Base-by-base conservation (phyloP, 2,888 invertebrate genomes). In the Helobdella robusta region DNA sequence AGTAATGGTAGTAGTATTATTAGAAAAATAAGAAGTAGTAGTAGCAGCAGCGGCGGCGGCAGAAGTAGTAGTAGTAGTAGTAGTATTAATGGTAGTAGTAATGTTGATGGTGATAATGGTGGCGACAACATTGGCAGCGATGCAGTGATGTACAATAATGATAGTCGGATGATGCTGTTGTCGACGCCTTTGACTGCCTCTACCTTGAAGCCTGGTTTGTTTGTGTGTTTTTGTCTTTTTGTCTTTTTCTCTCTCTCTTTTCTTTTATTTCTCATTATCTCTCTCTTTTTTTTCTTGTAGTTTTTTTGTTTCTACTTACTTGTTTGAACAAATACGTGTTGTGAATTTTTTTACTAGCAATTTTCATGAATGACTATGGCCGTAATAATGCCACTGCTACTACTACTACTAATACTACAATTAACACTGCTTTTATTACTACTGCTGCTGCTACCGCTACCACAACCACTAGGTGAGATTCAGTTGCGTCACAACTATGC, bases 401-500 rank as follows among this genome's bases (percentile, higher is more conserved):
- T 40, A 40, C 11, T 40, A 40, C n/a, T 15, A 40, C 44, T 40
- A 40, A 15, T 40, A 11, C 11, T 15, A n/a, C n/a, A 40, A 40
- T 11, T 15, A 40, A 40, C n/a, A n/a, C n/a, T 15, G 44, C 11
- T 15, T 15, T 15, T n/a, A 40, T 40, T n/a, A 40, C 44, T 40
- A 15, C 44, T 40, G 11, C 11, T 40, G 11, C 11, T 15, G 18
- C 11, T 15, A 15, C 44, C n/a, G 18, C 44, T n/a, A 20, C 50
- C 8, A 20, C 30, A 54, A 32, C 28, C 28, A 32, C 30, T 11
- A 30, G 54, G 54, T 30, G 54, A n/a, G 30, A 6, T 6, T 30
- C 23, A 6, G 60, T 40, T 23, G 20, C 36, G 5, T 44, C 62
- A 62, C n/a, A 73, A 77, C 67, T 75, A 72, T 67, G 11, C 36